A percentile compares a stretch with the other conserved stretches of the same genome.
Evolutionary conservation across 37 sponge, comb jelly and placozoan genomes (phyloP).

Genomic region (Amphimedon queenslandica): DNA sequence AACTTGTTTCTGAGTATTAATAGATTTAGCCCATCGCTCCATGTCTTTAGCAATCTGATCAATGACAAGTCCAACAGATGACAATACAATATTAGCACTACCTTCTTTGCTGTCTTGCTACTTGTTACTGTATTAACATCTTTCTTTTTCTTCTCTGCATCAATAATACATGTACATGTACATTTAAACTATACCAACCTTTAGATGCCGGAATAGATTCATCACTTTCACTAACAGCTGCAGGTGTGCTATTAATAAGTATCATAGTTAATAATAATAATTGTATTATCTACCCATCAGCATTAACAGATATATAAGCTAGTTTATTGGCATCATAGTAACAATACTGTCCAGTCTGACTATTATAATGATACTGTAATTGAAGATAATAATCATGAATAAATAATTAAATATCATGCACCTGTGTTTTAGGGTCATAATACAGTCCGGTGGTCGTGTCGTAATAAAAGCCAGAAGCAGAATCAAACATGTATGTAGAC

Average conservation of each 20-base stretch:
- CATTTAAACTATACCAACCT: not conserved
- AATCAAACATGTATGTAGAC: constrained; percentile 68
- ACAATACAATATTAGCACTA: not conserved
- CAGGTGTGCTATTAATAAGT: too few relatives aligned
- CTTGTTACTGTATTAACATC: constrained; percentile 25
- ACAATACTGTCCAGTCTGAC: constrained; percentile 83
- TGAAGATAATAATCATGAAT: not conserved
- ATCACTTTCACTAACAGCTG: too few relatives aligned
- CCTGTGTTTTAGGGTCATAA: constrained; percentile 93
- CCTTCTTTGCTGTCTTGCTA: constrained; percentile 73
- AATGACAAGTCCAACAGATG: not conserved
- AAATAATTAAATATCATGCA: not conserved
- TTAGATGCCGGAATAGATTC: not conserved
- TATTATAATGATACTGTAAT: constrained; percentile 91
- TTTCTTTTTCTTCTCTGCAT: constrained; percentile 45
- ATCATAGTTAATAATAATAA: too few relatives aligned
- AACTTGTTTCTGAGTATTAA: constrained; percentile 66
- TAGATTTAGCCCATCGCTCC: constrained; percentile 97
- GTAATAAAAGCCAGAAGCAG: constrained; percentile 83
- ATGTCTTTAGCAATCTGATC: constrained; percentile 93
- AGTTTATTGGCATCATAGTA: constrained; percentile 72
- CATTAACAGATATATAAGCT: constrained; percentile 73
- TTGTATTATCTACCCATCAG: constrained; percentile 32
- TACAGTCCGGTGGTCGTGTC: constrained; percentile 85
- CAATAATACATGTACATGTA: constrained; percentile 13